These are phyloP conservation scores for Diplazon laetatorius DNA, from an alignment of 2,888 invertebrate genomes.

Conservation along the genomic window DNA sequence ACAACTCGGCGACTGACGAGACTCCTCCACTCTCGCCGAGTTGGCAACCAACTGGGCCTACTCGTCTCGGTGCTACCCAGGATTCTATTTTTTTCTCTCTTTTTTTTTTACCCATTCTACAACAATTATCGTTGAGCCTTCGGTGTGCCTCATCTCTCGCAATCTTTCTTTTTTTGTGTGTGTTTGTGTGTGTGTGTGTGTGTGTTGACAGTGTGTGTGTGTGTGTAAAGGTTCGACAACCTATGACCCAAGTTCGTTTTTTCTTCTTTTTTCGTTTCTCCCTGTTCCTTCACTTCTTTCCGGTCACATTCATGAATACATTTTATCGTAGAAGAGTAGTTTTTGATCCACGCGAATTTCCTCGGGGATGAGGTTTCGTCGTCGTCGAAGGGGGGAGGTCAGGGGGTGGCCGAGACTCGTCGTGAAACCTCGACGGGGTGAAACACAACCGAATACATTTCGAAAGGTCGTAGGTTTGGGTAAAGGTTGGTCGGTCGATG, in stretches of 20 bases:
- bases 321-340: slow-evolving; percentile 5
- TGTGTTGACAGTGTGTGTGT: too few species aligned
- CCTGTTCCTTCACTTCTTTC: not conserved
- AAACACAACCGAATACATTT: slow-evolving; percentile 19
- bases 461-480: not conserved
- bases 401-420: not conserved
- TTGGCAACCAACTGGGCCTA: slow-evolving; percentile 7
- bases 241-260: too few species aligned
- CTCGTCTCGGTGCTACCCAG: not conserved
- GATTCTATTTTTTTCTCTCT: slow-evolving; percentile 20
- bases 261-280: too few species aligned
- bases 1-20: slow-evolving; percentile 24
- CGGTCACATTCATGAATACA: not conserved
- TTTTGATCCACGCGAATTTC: not conserved
- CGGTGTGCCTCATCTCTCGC: too few species aligned
- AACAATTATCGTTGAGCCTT: slow-evolving; percentile 10
- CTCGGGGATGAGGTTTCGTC: not conserved
- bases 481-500: not conserved
- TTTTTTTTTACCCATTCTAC: too few species aligned
- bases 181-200: too few species aligned
- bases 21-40: slow-evolving; percentile 2
- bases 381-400: not conserved
- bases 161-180: too few species aligned
- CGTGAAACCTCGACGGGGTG: slow-evolving; percentile 1
- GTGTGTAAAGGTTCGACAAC: too few species aligned